Evolutionary conservation across 2,888 invertebrate species (phyloP).

Genomic region (Apomyelois bistriatella): DNA sequence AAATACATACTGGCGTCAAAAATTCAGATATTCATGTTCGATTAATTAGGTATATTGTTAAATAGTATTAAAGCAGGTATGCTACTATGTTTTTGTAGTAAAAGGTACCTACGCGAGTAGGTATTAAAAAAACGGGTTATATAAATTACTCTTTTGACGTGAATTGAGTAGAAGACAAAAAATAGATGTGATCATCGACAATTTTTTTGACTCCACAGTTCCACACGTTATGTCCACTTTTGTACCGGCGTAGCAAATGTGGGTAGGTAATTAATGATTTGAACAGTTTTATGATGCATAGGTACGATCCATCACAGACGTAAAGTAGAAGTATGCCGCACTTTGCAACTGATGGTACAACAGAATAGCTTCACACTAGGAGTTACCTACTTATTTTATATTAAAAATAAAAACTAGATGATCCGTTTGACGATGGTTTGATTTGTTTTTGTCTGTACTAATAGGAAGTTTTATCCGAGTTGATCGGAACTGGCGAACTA

Average conservation of each 20-base stretch:
- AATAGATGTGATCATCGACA: not conserved
- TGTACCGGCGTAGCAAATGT: not conserved
- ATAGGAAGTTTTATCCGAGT: conserved; percentile 44
- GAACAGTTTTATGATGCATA: not conserved
- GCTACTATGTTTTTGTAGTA: not conserved
- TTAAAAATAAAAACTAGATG: no score
- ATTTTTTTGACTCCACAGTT: not conserved
- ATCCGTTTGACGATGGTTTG: not conserved
- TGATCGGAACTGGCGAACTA: conserved; percentile 41
- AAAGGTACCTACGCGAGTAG: not conserved
- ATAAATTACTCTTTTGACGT: not conserved
- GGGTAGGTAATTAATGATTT: conserved; percentile 2
- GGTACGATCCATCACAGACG: no score
- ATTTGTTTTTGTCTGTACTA: not conserved
- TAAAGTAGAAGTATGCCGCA: no score
- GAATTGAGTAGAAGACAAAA: not conserved
- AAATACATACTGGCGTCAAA: no score
- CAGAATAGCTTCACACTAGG: no score
- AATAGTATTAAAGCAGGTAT: no score
- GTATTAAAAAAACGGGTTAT: no score
- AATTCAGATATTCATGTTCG: no score
- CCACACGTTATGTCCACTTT: not conserved
- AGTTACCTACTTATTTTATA: no score
- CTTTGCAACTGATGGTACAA: no score
- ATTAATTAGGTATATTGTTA: no score